A percentile compares a stretch with the other conserved stretches of the same genome.
phyloP scores from a whole-genome alignment of 2,113 vertebrate species.

The Oenanthe oenanthe region DNA sequence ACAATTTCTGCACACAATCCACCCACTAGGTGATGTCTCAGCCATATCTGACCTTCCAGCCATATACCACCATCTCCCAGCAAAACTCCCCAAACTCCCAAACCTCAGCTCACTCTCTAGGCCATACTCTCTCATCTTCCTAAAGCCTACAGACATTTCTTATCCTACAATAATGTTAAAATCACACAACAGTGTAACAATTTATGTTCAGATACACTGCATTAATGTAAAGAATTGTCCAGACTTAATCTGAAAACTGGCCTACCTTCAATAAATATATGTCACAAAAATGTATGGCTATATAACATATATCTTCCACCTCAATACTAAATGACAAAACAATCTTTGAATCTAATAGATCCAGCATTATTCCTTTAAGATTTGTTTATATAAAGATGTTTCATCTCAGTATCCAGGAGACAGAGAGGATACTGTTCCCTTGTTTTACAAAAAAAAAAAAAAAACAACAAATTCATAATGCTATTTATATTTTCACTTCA shows the following conservation, averaged over 20 bases:
- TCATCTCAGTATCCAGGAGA: not conserved
- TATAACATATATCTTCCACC: not conserved
- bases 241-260: conserved; percentile 8
- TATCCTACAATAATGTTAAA: not conserved
- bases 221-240: not conserved
- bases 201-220: not conserved
- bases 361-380: not conserved
- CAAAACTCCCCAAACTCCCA: not conserved
- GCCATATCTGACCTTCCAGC: not conserved
- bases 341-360: not conserved
- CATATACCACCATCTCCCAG: not conserved
- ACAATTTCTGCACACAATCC: not conserved
- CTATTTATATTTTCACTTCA: not conserved
- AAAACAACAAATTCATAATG: not conserved
- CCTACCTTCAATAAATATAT: not conserved
- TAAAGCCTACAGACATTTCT: not conserved
- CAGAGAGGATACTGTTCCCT: not conserved
- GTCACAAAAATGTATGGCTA: not conserved
- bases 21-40: not conserved
- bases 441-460: not conserved
- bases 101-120: not conserved
- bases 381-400: not conserved
- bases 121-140: accelerated
- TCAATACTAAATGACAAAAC: not conserved
- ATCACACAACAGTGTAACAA: not conserved